Evolutionary conservation across 2,888 invertebrate species (phyloP).

Genomic region (Stenolophus ochropezus): DNA sequence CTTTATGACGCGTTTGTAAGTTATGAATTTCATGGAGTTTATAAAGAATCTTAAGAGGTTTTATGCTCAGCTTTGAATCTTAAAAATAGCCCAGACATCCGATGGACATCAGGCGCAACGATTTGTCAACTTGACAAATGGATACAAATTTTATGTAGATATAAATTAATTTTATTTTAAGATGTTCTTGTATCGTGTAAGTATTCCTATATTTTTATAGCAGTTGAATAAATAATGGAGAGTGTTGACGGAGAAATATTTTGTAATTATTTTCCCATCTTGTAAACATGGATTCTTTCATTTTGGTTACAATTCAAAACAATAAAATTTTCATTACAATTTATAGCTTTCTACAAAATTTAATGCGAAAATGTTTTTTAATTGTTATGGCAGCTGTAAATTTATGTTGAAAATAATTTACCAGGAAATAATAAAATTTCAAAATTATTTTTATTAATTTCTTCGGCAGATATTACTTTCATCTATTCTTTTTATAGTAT

Average conservation of each 20-base stretch:
- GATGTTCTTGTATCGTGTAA: constrained; percentile 33
- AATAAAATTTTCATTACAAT: not conserved
- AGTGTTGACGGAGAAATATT: constrained; percentile 7
- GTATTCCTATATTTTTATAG: constrained; percentile 43
- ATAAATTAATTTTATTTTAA: constrained; percentile 54
- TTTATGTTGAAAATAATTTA: not conserved
- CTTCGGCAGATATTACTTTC: no score
- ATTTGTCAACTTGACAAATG: constrained; percentile 49
- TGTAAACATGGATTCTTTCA: constrained; percentile 1
- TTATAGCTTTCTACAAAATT: not conserved
- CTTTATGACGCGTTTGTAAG: constrained; percentile 32
- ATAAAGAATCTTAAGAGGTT: constrained; percentile 40
- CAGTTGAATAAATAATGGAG: constrained; percentile 1
- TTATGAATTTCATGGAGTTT: constrained; percentile 27
- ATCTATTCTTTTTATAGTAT: no score
- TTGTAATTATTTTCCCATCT: not conserved
- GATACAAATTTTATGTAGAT: constrained; percentile 49
- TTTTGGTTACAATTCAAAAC: not conserved
- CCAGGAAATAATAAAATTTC: not conserved
- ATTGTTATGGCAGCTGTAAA: no score
- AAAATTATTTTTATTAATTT: no score
- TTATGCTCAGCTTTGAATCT: constrained; percentile 17
- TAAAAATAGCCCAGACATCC: constrained; percentile 35
- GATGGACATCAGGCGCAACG: constrained; percentile 27
- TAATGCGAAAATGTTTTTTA: not conserved